phyloP scores from a whole-genome alignment of 2,113 vertebrate species.

The Chrysemys picta region DNA sequence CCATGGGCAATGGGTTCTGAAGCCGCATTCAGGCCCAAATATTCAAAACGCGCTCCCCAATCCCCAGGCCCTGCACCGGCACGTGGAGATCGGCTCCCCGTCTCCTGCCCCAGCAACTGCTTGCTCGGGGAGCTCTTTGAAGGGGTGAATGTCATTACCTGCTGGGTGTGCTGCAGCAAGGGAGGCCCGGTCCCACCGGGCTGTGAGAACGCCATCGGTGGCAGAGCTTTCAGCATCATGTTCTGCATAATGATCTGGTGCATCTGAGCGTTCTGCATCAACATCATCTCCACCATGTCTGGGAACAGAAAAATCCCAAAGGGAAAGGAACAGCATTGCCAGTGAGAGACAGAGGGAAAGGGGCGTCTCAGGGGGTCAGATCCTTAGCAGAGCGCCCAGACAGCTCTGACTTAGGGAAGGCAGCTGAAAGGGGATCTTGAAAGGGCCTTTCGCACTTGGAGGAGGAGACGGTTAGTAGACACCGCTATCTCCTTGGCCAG shows the following conservation, averaged over 20 bases:
- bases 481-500: neutral
- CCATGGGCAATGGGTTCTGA: neutral
- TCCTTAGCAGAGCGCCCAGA: neutral
- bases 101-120: accelerated
- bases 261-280: conserved; percentile 92
- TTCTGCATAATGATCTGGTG: conserved; percentile 92
- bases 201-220: neutral
- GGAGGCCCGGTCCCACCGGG: neutral
- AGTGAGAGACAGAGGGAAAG: neutral
- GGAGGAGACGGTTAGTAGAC: neutral
- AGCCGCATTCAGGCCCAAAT: neutral
- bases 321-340: neutral
- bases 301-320: neutral
- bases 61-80: neutral
- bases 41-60: neutral
- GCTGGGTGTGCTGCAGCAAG: conserved; percentile 32
- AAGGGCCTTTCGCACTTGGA: neutral
- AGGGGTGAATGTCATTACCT: conserved; percentile 6
- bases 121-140: neutral
- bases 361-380: neutral
- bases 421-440: neutral
- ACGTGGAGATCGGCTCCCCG: neutral
- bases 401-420: neutral
- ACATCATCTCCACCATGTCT: conserved; percentile 92
- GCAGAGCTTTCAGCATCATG: conserved; percentile 89